Evolutionary conservation across 2,888 invertebrate genomes (phyloP).

Genomic region (Aphrophora alni): DNA sequence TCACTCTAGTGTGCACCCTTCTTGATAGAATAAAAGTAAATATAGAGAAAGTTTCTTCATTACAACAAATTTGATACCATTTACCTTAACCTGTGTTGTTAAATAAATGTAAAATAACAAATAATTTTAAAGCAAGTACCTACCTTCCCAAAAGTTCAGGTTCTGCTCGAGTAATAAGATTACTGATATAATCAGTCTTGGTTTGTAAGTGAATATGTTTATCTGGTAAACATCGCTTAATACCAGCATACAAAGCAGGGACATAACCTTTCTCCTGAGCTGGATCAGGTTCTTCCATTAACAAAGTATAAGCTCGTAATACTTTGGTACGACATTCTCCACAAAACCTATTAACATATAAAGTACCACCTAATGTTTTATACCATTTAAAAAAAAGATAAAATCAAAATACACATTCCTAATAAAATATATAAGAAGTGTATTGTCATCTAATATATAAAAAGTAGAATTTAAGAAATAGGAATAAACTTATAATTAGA

Average conservation of each 20-base stretch:
- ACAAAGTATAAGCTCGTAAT: constrained; percentile 80
- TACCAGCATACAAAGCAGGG: constrained; percentile 83
- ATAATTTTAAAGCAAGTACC: not conserved
- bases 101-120: too few relatives aligned
- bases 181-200: constrained; percentile 87
- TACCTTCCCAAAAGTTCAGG: constrained; percentile 80
- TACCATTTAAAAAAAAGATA: not conserved
- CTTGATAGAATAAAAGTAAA: too few relatives aligned
- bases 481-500: not conserved
- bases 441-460: not conserved
- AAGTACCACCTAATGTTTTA: not conserved
- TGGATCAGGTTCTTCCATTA: constrained; percentile 84
- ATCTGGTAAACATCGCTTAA: constrained; percentile 83
- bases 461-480: not conserved
- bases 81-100: too few relatives aligned
- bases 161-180: constrained; percentile 87
- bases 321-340: constrained; percentile 94
- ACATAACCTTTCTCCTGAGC: constrained; percentile 90
- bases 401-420: not conserved
- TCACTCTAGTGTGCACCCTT: too few relatives aligned
- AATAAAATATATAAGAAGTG: not conserved
- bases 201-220: constrained; percentile 88
- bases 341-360: constrained; percentile 74
- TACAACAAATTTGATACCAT: too few relatives aligned
- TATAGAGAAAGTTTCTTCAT: too few relatives aligned